Evolutionary conservation across 2,113 vertebrate genomes (phyloP).

Genomic region (Speoplatyrhinus poulsoni): DNA sequence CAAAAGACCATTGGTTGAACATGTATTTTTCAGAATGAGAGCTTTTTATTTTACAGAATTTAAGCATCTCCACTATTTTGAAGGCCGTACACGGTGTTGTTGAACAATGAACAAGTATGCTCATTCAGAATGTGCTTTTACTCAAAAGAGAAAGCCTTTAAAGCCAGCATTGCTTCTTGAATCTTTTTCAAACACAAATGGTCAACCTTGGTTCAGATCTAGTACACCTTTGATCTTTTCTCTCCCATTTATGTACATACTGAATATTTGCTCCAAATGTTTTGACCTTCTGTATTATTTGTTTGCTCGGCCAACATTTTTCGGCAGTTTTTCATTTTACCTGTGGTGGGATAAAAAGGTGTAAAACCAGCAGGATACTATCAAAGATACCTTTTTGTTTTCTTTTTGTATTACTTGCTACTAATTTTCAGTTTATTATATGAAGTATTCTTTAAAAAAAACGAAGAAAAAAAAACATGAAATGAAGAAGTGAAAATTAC

Average conservation of each 20-base stretch:
- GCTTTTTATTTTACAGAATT: conserved; percentile 19
- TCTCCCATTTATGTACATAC: not conserved
- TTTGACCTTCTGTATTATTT: conserved; percentile 10
- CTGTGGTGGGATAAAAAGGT: not conserved
- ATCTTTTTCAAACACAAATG: conserved; percentile 25
- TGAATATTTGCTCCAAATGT: conserved; percentile 8
- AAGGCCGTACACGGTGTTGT: conserved; percentile 4
- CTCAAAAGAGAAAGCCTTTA: conserved; percentile 7
- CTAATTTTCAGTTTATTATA: too few species aligned
- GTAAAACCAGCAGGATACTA: not conserved
- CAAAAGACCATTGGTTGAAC: conserved; percentile 39
- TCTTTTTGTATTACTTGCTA: too few species aligned
- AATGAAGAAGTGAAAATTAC: too few species aligned
- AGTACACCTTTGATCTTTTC: not conserved
- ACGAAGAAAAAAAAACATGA: too few species aligned
- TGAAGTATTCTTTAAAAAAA: too few species aligned
- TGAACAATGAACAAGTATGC: conserved; percentile 5
- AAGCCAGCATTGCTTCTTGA: conserved; percentile 14
- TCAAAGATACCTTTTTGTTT: too few species aligned
- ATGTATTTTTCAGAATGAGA: not conserved
- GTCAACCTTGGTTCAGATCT: conserved; percentile 7
- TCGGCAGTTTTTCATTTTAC: not conserved
- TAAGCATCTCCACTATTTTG: conserved; percentile 13
- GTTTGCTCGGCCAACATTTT: conserved; percentile 1
- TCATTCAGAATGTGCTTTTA: conserved; percentile 10